Evolutionary conservation across 2,888 invertebrate species (phyloP).

Genomic region (Latheticus oryzae): DNA sequence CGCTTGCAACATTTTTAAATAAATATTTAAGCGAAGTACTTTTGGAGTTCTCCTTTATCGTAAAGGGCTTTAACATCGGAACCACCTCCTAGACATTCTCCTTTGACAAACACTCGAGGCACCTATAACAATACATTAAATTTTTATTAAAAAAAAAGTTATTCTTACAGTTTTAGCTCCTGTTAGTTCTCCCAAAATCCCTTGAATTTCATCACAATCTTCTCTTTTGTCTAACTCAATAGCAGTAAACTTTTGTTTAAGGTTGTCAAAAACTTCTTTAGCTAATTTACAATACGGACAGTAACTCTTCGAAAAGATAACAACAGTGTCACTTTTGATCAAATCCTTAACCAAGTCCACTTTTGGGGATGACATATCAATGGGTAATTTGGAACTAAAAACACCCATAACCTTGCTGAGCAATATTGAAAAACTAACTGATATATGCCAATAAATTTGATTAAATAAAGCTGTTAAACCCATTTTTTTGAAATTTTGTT

Average conservation of each 20-base stretch:
- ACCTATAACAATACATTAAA: conserved; percentile 71
- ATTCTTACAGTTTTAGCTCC: conserved; percentile 82
- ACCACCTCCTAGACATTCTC: conserved; percentile 92
- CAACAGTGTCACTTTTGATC: conserved; percentile 80
- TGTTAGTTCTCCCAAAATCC: conserved; percentile 80
- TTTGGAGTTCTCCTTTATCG: conserved; percentile 75
- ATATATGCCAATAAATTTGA: conserved; percentile 21
- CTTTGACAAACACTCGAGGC: conserved; percentile 93
- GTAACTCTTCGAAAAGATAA: conserved; percentile 90
- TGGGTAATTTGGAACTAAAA: conserved; percentile 35
- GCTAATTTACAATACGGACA: conserved; percentile 94
- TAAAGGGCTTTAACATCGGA: conserved; percentile 84
- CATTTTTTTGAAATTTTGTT: conserved; percentile 22
- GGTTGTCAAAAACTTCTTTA: conserved; percentile 83
- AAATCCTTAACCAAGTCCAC: conserved; percentile 71
- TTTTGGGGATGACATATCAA: conserved; percentile 34
- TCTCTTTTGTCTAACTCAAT: conserved; percentile 88
- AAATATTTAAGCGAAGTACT: conserved; percentile 46
- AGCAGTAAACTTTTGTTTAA: conserved; percentile 77
- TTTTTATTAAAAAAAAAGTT: conserved; percentile 1
- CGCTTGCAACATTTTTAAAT: no score
- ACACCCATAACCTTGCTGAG: conserved; percentile 33
- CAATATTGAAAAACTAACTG: conserved; percentile 15
- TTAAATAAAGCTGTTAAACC: conserved; percentile 19
- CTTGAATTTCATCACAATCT: conserved; percentile 84